phyloP scores from a whole-genome alignment of 2,113 vertebrate species.

The Parus major region DNA sequence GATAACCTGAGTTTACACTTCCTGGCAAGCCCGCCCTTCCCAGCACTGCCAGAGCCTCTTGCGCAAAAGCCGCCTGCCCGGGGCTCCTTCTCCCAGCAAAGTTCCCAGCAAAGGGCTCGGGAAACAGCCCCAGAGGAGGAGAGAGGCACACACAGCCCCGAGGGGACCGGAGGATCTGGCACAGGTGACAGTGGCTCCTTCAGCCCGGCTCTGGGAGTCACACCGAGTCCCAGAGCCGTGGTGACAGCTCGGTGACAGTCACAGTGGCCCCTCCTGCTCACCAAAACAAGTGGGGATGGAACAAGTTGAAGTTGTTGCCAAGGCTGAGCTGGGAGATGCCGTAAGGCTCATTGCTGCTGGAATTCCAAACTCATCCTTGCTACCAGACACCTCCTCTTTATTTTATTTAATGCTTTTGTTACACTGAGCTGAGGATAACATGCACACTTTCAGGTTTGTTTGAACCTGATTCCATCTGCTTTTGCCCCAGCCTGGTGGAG shows the following conservation, averaged over 20 bases:
- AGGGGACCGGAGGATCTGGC: background rate
- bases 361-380: background rate
- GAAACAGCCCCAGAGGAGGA: background rate
- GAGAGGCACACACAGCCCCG: background rate
- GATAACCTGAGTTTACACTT: background rate
- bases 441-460: accelerated
- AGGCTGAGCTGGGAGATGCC: background rate
- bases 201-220: background rate
- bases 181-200: background rate
- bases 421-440: background rate
- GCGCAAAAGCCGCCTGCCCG: background rate
- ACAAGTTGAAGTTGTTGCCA: background rate
- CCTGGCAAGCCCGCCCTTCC: background rate
- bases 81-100: background rate
- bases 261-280: background rate
- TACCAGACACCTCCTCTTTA: background rate
- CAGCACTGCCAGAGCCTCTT: background rate
- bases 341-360: accelerated
- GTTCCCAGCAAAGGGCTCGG: background rate
- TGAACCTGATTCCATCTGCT: background rate
- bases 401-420: background rate
- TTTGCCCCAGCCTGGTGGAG: background rate
- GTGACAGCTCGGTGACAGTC: background rate
- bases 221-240: accelerated
- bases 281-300: too few relatives aligned